phyloP scores from a whole-genome alignment of 2,888 invertebrate genomes.

The Hedychridium roseum region DNA sequence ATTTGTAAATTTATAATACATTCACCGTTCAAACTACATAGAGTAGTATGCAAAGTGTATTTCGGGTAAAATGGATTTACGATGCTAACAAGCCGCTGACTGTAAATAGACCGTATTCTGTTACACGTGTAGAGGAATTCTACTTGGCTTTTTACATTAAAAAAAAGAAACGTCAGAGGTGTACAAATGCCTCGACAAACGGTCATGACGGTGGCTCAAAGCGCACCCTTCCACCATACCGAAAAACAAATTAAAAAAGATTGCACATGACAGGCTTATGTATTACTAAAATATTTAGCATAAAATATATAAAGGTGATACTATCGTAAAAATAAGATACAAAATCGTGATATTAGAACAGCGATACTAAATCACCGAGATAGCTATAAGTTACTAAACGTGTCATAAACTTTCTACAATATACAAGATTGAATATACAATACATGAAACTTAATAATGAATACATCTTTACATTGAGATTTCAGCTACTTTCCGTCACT shows the following conservation, averaged over 20 bases:
- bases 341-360: constrained; percentile 21
- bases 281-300: constrained; percentile 22
- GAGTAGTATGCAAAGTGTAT: background rate
- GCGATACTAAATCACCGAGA: constrained; percentile 15
- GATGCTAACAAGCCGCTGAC: too few species aligned
- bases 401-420: constrained; percentile 35
- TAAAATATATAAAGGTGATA: constrained; percentile 11
- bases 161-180: too few species aligned
- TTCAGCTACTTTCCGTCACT: constrained; percentile 24
- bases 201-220: too few species aligned
- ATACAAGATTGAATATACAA: constrained; percentile 36
- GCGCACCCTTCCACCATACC: too few species aligned
- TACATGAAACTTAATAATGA: constrained; percentile 26
- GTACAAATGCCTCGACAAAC: too few species aligned
- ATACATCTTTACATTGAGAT: constrained; percentile 22
- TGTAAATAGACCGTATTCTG: too few species aligned
- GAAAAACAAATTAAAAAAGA: constrained; percentile 14
- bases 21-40: constrained; percentile 15
- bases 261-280: constrained; percentile 13
- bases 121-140: too few species aligned
- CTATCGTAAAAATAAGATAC: constrained; percentile 8
- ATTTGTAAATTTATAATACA: constrained; percentile 16
- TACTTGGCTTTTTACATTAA: too few species aligned
- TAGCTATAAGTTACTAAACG: constrained; percentile 31
- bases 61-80: background rate